These are phyloP conservation scores for Clytia hemisphaerica DNA, from an alignment of 30 jellyfish, hydroid and myxozoan species.

Conservation along the genomic window DNA sequence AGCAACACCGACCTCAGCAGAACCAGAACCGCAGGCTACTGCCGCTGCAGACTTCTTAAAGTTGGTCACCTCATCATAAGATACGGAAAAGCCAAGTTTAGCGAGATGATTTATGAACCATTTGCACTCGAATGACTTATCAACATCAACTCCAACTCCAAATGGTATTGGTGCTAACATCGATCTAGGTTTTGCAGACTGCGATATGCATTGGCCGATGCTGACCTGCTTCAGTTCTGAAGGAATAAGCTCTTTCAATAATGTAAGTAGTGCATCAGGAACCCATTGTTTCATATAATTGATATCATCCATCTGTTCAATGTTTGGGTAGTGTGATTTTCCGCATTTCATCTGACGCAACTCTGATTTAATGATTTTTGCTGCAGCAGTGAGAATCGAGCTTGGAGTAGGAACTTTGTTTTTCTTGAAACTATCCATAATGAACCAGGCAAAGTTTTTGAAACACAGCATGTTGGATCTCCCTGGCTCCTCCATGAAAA, in stretches of 20 bases:
- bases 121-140: slow-evolving; percentile 32
- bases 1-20: too few relatives aligned
- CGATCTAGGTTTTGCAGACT: slow-evolving; percentile 44
- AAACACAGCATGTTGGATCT: slow-evolving; percentile 21
- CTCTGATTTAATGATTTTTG: slow-evolving; percentile 16
- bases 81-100: slow-evolving; percentile 42
- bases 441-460: slow-evolving; percentile 25
- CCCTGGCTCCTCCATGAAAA: slow-evolving; percentile 21
- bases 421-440: background rate
- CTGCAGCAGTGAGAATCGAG: slow-evolving; percentile 30
- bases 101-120: slow-evolving; percentile 35
- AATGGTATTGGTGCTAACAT: slow-evolving; percentile 39
- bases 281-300: slow-evolving; percentile 20
- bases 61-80: slow-evolving; percentile 45
- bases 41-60: slow-evolving; percentile 30
- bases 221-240: slow-evolving; percentile 22
- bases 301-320: slow-evolving; percentile 13
- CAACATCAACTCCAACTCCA: slow-evolving; percentile 40
- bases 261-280: slow-evolving; percentile 3
- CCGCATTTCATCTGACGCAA: background rate
- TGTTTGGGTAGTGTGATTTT: slow-evolving; percentile 7
- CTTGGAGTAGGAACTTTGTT: background rate
- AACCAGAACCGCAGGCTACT: background rate
- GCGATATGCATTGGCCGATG: slow-evolving; percentile 41
- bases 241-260: slow-evolving; percentile 12